Percentiles rank a stretch among this genome's conserved stretches.
Evolutionary conservation across 2,113 vertebrate species (phyloP).

Genomic region (Calidris pugnax): DNA sequence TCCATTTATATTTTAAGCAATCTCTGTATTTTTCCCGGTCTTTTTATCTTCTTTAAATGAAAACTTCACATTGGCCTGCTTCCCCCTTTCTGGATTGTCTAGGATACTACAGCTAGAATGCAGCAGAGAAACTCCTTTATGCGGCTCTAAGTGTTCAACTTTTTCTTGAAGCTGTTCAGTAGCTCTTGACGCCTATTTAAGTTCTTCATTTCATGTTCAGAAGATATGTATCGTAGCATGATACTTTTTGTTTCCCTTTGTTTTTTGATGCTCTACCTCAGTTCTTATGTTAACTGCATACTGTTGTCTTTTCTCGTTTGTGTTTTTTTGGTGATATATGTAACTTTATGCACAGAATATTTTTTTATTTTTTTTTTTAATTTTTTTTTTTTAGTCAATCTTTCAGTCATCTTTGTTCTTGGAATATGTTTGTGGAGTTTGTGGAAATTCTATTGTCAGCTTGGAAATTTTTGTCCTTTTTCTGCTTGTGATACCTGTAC

Average conservation of each 20-base stretch:
- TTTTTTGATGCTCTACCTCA: background rate
- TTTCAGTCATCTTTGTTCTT: background rate
- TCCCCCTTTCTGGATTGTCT: background rate
- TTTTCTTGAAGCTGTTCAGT: background rate
- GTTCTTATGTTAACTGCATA: background rate
- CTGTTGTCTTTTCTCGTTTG: background rate
- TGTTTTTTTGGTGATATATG: background rate
- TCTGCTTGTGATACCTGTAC: background rate
- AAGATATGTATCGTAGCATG: background rate
- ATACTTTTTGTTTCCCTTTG: background rate
- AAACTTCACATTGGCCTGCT: background rate
- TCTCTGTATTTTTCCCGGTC: background rate
- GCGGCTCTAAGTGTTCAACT: background rate
- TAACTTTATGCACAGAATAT: background rate
- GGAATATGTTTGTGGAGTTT: background rate
- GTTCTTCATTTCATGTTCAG: slow-evolving; percentile 2
- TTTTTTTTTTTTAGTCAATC: background rate
- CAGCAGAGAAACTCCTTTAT: background rate
- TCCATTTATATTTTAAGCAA: background rate
- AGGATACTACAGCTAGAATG: background rate
- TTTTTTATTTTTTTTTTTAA: background rate
- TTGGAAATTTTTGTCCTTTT: background rate
- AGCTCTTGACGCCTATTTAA: background rate
- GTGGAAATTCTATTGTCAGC: background rate
- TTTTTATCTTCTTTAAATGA: background rate